Conservation (phyloP, 1,140 invertebrate species). For the Brachionus calyciflorus region DNA sequence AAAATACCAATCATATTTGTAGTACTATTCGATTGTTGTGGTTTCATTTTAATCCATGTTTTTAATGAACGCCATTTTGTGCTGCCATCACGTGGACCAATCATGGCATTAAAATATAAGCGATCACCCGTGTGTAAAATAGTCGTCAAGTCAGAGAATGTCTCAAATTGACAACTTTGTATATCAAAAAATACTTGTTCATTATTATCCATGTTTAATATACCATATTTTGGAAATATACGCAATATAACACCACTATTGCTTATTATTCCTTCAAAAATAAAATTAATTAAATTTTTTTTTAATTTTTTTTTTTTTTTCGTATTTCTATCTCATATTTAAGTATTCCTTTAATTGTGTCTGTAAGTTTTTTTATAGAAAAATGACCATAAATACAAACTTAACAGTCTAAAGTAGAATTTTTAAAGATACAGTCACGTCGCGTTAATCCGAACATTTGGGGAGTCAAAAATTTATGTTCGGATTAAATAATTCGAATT, state of each 20-base stretch:
- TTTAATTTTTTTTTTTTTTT: too few species aligned
- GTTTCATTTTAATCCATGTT: conserved; percentile 47
- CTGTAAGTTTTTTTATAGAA: too few species aligned
- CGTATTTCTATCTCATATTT: too few species aligned
- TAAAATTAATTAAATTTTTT: not conserved
- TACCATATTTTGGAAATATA: conserved; percentile 58
- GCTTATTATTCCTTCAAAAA: not conserved
- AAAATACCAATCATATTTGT: conserved; percentile 27
- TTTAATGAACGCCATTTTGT: conserved; percentile 47
- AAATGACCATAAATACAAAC: too few species aligned
- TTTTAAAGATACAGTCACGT: too few species aligned
- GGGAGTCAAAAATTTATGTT: too few species aligned
- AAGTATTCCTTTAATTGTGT: too few species aligned
- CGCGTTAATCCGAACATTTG: too few species aligned
- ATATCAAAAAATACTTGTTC: conserved; percentile 62
- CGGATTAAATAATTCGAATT: too few species aligned
- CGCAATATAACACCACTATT: conserved; percentile 45
- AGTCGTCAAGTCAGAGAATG: conserved; percentile 58
- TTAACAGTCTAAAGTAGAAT: too few species aligned
- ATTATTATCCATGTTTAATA: conserved; percentile 61
- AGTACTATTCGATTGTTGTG: conserved; percentile 20
- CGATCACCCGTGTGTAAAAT: conserved; percentile 58
- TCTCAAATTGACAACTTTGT: conserved; percentile 57
- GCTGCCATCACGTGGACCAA: conserved; percentile 57
- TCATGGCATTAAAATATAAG: conserved; percentile 60